A percentile compares a stretch with the other conserved stretches of the same genome.
Conservation (phyloP, 2,797 vertebrate genomes). For the Scyliorhinus canicula region DNA sequence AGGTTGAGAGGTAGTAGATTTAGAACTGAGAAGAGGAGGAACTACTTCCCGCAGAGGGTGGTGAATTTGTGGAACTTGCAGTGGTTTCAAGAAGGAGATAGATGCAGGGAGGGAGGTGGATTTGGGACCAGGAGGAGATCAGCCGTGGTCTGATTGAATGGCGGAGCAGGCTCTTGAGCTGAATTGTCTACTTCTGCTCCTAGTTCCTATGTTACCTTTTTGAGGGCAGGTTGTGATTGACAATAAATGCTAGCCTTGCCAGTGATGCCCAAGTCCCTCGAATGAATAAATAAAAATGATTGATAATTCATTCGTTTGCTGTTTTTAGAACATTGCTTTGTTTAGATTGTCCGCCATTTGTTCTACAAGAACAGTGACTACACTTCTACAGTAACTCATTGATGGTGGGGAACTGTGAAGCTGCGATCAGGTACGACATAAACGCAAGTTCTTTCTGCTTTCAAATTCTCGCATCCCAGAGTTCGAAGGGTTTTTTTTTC, state of each 20-base stretch:
- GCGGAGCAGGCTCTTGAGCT: too few species aligned
- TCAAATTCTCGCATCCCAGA: slow-evolving; percentile 14
- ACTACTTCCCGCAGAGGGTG: too few species aligned
- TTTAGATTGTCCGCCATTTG: background rate
- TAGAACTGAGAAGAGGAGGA: too few species aligned
- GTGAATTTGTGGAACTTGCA: too few species aligned
- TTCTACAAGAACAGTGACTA: background rate
- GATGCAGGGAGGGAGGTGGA: too few species aligned
- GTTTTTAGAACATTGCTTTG: background rate
- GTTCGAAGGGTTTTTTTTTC: background rate
- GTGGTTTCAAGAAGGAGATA: too few species aligned
- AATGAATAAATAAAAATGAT: background rate
- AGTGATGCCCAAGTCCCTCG: background rate
- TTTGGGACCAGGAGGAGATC: too few species aligned
- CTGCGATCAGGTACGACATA: background rate
- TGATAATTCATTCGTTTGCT: background rate
- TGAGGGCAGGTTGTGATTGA: background rate
- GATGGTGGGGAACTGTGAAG: background rate
- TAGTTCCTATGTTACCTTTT: too few species aligned
- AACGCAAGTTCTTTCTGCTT: background rate
- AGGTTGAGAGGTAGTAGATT: too few species aligned
- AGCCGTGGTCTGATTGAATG: too few species aligned
- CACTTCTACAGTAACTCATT: background rate
- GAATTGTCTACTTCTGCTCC: too few species aligned
- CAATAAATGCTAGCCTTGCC: background rate